Evolutionary conservation across 1,140 invertebrate species (phyloP).

Genomic region (Macrobrachium nipponense): DNA sequence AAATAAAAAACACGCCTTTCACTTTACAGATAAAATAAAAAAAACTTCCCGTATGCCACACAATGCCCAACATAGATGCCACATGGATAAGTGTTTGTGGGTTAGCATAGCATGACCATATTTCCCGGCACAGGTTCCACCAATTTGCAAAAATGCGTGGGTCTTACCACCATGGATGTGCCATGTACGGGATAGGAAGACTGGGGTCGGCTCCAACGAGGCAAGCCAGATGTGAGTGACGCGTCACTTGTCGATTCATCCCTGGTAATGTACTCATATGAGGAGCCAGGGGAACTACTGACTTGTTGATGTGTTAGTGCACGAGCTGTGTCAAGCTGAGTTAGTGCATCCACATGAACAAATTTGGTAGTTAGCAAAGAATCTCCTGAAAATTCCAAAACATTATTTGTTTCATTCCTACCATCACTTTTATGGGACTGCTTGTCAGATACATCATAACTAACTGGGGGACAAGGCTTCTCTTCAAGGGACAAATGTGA

Average conservation of each 20-base stretch:
- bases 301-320: constrained; percentile 37
- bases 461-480: no score
- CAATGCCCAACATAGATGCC: constrained; percentile 31
- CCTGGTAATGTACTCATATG: not conserved
- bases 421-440: no score
- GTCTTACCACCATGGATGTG: constrained; percentile 53
- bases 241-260: not conserved
- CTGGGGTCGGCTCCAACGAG: constrained; percentile 41
- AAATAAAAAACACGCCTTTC: constrained; percentile 1
- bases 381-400: constrained; percentile 21
- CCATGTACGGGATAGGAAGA: constrained; percentile 51
- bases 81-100: constrained; percentile 40
- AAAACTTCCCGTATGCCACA: not conserved
- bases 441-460: no score
- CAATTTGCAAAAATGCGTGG: constrained; percentile 53
- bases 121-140: constrained; percentile 44
- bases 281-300: not conserved
- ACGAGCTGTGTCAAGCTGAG: constrained; percentile 30
- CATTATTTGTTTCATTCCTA: not conserved
- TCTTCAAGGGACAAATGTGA: no score
- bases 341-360: constrained; percentile 39
- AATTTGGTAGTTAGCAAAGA: constrained; percentile 22
- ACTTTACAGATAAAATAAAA: not conserved
- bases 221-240: constrained; percentile 21
- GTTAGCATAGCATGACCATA: constrained; percentile 26